Evolutionary conservation across 2,888 invertebrate species (phyloP).

Genomic region (Helobdella robusta): DNA sequence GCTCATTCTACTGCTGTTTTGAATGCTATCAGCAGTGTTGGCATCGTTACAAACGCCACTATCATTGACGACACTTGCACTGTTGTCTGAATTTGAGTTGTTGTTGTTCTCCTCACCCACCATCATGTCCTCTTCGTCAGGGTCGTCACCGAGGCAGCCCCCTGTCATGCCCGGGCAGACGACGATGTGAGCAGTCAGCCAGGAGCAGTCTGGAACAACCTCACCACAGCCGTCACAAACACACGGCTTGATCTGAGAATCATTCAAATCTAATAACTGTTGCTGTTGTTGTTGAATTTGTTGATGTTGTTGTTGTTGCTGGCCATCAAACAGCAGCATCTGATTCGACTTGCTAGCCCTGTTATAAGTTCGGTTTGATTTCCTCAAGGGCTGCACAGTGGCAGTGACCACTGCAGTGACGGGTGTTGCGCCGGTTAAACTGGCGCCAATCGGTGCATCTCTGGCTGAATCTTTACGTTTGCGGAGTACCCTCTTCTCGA

Average conservation of each 20-base stretch:
- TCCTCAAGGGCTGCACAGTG: neutral
- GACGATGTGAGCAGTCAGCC: slow-evolving; percentile 29
- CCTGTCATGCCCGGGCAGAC: slow-evolving; percentile 23
- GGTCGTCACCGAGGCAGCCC: neutral
- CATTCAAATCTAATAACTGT: neutral
- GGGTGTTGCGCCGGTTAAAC: too few species aligned
- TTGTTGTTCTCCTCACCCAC: neutral
- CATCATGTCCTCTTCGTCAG: slow-evolving; percentile 11
- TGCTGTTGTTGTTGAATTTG: neutral
- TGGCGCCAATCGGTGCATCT: neutral
- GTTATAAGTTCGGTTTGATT: neutral
- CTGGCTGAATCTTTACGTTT: neutral
- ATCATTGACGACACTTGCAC: too few species aligned
- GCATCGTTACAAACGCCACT: too few species aligned
- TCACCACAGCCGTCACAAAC: slow-evolving; percentile 28
- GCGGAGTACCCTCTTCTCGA: neutral
- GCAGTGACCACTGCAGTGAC: neutral
- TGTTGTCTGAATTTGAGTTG: too few species aligned
- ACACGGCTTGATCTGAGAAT: slow-evolving; percentile 16
- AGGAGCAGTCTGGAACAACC: slow-evolving; percentile 27
- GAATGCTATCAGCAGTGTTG: too few species aligned
- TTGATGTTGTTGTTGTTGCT: too few species aligned
- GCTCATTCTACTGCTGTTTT: too few species aligned
- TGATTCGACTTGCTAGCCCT: neutral
- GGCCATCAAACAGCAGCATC: neutral